phyloP scores from a whole-genome alignment of 2,113 vertebrate genomes.

The Macaca mulatta region DNA sequence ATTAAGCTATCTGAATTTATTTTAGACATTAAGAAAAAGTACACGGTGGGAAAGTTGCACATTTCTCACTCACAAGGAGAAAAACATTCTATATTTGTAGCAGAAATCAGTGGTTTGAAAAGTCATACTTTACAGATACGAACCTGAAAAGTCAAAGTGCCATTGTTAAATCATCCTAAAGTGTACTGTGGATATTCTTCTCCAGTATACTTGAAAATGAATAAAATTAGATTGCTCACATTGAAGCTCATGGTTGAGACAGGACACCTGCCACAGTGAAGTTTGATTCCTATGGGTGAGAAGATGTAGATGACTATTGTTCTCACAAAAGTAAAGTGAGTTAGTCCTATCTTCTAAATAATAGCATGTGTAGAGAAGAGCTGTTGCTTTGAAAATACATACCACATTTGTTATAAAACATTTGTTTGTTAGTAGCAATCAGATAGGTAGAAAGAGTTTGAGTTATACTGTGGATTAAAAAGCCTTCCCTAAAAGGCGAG shows the following conservation, averaged over 20 bases:
- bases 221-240: background rate
- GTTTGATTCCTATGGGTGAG: background rate
- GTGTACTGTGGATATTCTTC: background rate
- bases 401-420: background rate
- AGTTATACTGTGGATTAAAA: background rate
- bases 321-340: background rate
- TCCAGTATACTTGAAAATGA: background rate
- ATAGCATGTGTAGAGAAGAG: background rate
- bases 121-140: background rate
- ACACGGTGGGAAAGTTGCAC: background rate
- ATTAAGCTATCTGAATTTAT: background rate
- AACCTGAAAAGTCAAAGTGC: background rate
- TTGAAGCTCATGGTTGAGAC: background rate
- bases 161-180: background rate
- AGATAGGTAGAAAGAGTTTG: background rate
- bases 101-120: background rate
- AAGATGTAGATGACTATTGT: background rate
- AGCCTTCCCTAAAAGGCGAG: background rate
- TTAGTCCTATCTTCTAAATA: background rate
- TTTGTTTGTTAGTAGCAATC: background rate
- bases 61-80: background rate
- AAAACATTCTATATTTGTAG: background rate
- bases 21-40: background rate
- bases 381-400: background rate
- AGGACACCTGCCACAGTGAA: background rate